Base-by-base conservation (phyloP, 2,113 vertebrate species). In the Nesoenas mayeri region DNA sequence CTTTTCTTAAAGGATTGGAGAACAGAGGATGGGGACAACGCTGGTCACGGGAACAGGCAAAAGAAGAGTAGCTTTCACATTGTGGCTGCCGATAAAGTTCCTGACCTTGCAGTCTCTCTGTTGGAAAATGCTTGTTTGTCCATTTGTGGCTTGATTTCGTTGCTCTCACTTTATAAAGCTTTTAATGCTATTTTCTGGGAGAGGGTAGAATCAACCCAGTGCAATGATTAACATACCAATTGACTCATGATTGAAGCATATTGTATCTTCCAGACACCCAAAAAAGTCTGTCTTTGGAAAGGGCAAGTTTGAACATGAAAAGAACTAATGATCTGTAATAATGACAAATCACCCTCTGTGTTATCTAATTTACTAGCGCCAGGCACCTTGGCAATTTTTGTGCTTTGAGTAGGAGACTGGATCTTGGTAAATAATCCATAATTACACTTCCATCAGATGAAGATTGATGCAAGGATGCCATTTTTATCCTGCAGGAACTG, bases 401-500 rank as follows among this genome's bases (percentile, higher is more conserved):
- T 69, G 29, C n/a, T 79, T 60, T 91, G 77, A 91, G 66, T 53
- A 84, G 40, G 66, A 91, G 81, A 87, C 73, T 90, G 78, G 60
- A 75, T 92, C 85, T 84, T 94, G 72, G 93, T 97, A 96, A 97
- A 97, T 95, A 97, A 97, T 93, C 93, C 70, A 67, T 96, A 96
- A 95, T 96, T 97, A 91, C 36, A 66, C 75, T 70, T 81, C n/a
- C 2, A 0, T 38, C 72, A 84, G 66, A 94, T 91, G 79, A 97
- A 93, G 93, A 96, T 94, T 92, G 97, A 97, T 95, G 85, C 53
- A 40, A 78, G 67, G 67, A 90, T 24, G 31, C 48, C 73, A 91
- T 72, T 91, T 96, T 94, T 69, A 79, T 94, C 57, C 54, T 89
- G 73, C 71, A 93, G 75, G 65, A 95, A 85, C 20, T 53, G 74